These are phyloP conservation scores for Grammomys surdaster DNA, from an alignment of 2,113 vertebrate species.

Conservation along the genomic window DNA sequence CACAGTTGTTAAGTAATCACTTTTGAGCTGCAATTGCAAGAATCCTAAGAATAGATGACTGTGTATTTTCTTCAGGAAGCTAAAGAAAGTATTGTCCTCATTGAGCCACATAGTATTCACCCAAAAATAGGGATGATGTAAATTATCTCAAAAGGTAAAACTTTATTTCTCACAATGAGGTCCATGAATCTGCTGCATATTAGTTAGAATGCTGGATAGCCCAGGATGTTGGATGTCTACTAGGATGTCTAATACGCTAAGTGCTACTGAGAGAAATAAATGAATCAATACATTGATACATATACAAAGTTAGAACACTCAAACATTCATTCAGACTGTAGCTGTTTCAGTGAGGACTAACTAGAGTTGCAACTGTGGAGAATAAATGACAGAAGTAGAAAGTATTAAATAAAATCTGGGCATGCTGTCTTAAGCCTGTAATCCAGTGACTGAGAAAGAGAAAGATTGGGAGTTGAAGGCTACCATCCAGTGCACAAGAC, in stretches of 20 bases:
- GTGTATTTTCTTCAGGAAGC: conserved; percentile 32
- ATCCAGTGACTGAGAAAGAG: not conserved
- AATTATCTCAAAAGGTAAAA: conserved; percentile 9
- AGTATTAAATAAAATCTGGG: not conserved
- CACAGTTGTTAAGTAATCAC: conserved; percentile 3
- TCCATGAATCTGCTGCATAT: not conserved
- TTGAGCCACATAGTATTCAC: not conserved
- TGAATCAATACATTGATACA: not conserved
- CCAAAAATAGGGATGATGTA: conserved; percentile 20
- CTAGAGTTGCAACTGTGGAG: conserved; percentile 4
- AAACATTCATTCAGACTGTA: not conserved
- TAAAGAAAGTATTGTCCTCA: conserved; percentile 27
- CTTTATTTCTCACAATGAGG: conserved; percentile 12
- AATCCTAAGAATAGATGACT: conserved; percentile 46
- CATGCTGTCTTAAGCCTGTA: not conserved
- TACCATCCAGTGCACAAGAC: not conserved
- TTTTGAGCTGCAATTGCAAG: not conserved
- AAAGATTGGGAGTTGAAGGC: not conserved
- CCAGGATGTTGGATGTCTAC: not conserved
- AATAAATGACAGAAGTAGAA: conserved; percentile 62
- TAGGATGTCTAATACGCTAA: not conserved
- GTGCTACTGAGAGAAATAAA: conserved; percentile 15
- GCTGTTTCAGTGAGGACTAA: not conserved
- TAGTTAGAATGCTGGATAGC: not conserved
- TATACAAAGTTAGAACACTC: conserved; percentile 2